Evolutionary conservation across 2,797 vertebrate species (phyloP).

Genomic region (Cyclopterus lumpus): DNA sequence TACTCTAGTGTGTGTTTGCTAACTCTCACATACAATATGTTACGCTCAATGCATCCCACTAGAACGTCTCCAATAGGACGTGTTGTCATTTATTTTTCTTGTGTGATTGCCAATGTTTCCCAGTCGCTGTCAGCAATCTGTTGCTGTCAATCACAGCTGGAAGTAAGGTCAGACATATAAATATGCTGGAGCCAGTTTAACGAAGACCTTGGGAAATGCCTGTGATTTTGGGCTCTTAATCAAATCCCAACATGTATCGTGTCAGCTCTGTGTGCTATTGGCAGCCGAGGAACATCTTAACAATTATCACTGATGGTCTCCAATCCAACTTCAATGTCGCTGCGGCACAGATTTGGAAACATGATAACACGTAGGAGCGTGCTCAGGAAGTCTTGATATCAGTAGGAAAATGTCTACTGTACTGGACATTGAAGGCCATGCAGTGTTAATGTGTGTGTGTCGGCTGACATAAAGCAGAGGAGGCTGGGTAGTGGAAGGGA

Average conservation of each 20-base stretch:
- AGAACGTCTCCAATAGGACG: constrained; percentile 13
- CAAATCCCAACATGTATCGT: constrained; percentile 51
- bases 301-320: not conserved
- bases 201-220: not conserved
- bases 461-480: constrained; percentile 96
- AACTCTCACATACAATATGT: constrained; percentile 22
- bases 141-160: constrained; percentile 19
- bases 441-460: constrained; percentile 86
- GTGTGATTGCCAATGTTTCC: constrained; percentile 10
- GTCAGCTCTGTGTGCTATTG: constrained; percentile 2
- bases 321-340: constrained; percentile 26
- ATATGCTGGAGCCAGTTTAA: too few species aligned
- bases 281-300: not conserved
- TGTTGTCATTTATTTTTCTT: not conserved
- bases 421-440: not conserved
- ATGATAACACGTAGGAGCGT: not conserved
- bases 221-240: constrained; percentile 42
- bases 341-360: not conserved
- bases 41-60: not conserved
- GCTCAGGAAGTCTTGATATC: not conserved
- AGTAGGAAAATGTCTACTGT: constrained; percentile 12
- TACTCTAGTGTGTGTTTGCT: constrained; percentile 17
- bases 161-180: constrained; percentile 1
- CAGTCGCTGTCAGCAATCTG: constrained; percentile 20
- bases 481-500: constrained; percentile 88